These are phyloP conservation scores for Urosaurus nigricauda DNA, from an alignment of 2,797 vertebrate species.

Conservation along the genomic window DNA sequence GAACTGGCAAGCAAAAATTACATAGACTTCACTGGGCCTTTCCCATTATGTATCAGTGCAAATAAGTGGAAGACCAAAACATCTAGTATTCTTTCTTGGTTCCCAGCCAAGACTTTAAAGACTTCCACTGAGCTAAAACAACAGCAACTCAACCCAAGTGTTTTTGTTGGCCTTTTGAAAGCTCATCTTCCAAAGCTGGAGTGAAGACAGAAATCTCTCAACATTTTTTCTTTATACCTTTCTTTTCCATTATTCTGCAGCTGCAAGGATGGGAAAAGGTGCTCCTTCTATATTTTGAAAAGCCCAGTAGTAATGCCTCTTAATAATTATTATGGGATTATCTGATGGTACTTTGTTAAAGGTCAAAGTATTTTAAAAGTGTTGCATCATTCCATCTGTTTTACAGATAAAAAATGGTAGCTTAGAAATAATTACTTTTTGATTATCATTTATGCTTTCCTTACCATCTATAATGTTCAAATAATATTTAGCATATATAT, in stretches of 20 bases:
- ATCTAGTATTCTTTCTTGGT: slow-evolving; percentile 81
- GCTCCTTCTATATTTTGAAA: slow-evolving; percentile 10
- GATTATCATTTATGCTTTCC: background rate
- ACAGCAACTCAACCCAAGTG: slow-evolving; percentile 88
- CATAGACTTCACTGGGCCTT: slow-evolving; percentile 56
- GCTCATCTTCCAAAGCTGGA: slow-evolving; percentile 80
- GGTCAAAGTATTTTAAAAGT: background rate
- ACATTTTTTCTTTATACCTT: slow-evolving; percentile 64
- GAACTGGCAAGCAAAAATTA: slow-evolving; percentile 74
- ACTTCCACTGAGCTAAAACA: slow-evolving; percentile 88
- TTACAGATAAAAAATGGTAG: background rate
- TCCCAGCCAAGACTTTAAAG: slow-evolving; percentile 86
- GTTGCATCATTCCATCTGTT: too few relatives aligned
- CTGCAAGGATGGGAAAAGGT: slow-evolving; percentile 42
- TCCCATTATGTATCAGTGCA: slow-evolving; percentile 70
- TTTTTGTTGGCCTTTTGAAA: slow-evolving; percentile 84
- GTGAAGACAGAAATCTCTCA: slow-evolving; percentile 64
- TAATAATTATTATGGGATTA: too few relatives aligned
- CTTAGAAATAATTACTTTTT: background rate
- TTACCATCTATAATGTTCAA: background rate
- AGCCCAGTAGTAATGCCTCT: slow-evolving; percentile 2
- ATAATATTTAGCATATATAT: background rate
- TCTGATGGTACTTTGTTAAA: background rate
- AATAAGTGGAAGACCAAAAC: slow-evolving; percentile 77
- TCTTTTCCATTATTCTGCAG: slow-evolving; percentile 73